Percentiles rank a stretch among this genome's conserved stretches.
Conservation (phyloP, 2,888 invertebrate genomes). For the Lithodes maja region DNA sequence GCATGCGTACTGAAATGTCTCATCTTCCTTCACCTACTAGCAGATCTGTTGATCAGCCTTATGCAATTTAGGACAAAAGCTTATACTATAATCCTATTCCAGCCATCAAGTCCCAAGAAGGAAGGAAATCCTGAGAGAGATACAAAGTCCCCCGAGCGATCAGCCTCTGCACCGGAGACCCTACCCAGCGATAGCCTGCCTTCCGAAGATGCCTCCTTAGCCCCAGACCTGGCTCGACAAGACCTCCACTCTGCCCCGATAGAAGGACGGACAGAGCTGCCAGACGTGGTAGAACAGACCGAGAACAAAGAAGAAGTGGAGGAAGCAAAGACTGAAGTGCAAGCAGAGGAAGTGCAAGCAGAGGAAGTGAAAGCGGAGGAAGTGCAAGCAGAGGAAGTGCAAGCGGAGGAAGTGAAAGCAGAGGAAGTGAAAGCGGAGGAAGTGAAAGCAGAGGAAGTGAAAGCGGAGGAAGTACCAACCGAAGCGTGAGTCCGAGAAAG, state of each 20-base stretch:
- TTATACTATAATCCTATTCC: not conserved
- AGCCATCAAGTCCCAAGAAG: constrained; percentile 35
- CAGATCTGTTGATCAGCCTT: not conserved
- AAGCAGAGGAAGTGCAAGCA: too few relatives aligned
- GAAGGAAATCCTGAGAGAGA: constrained; percentile 2
- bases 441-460: too few relatives aligned
- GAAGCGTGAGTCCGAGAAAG: too few relatives aligned
- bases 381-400: too few relatives aligned
- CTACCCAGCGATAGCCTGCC: constrained; percentile 15
- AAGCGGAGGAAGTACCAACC: too few relatives aligned
- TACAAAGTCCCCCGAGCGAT: constrained; percentile 16
- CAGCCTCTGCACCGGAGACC: constrained; percentile 47
- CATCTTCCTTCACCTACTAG: not conserved
- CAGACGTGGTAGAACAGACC: not conserved
- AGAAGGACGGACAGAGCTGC: constrained; percentile 45
- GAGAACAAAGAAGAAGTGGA: too few relatives aligned
- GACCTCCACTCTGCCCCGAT: constrained; percentile 42
- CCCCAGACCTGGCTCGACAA: constrained; percentile 32
- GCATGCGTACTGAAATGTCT: constrained; percentile 4
- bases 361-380: too few relatives aligned
- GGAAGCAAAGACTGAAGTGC: too few relatives aligned
- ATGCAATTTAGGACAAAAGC: not conserved
- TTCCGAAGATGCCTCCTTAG: not conserved
- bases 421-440: too few relatives aligned
- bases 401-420: too few relatives aligned